Base-by-base conservation (phyloP, 2,113 vertebrate genomes). In the Antechinus flavipes region DNA sequence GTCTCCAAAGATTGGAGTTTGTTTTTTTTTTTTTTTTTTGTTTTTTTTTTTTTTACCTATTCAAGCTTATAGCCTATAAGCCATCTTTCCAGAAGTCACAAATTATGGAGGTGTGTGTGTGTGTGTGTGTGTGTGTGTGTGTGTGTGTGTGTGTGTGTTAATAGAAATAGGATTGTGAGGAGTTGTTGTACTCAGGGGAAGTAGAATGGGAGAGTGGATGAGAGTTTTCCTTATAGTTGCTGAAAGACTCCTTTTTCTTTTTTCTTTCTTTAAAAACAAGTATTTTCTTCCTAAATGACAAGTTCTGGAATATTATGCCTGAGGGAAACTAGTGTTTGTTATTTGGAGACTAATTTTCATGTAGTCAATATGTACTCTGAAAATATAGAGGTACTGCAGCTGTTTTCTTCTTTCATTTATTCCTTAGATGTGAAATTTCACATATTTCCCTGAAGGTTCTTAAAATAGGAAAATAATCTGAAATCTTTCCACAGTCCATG, bases 241-340 rank as follows among this genome's bases (percentile, higher is more conserved):
- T 84, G 19, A 84, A 84, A 84, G n/a, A 84, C 7, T 84, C 68
- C 68, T 84, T 84, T 42, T 35, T 58, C 26, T 27, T 55, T 56
- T 56, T 84, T 35, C 26, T 27, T 58, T 25, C 23, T 25, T 30
- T 6, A n/a, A 76, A 76, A 42, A 84, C 19, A 23, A 84, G 42
- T 42, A 84, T 42, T 84, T 68, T 19, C 1, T 94, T 46, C 84
- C 94, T 93, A 46, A 54, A 53, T 25, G 61, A 46, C 91, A 90
- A 68, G 58, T 53, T 76, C 96, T 97, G 96, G 92, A 95, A 94
- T 95, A 93, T 93, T 94, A 53, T 52, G n/a, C 68, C 58, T 92
- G 49, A 52, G 94, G 22, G 46, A 97, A 94, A 54, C 58, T 49
- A 93, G 30, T 0, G 30, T 97, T 95, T 95, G 95, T 89, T 94